phyloP scores from a whole-genome alignment of 2,113 vertebrate genomes.

The Gorsachius goisagi region DNA sequence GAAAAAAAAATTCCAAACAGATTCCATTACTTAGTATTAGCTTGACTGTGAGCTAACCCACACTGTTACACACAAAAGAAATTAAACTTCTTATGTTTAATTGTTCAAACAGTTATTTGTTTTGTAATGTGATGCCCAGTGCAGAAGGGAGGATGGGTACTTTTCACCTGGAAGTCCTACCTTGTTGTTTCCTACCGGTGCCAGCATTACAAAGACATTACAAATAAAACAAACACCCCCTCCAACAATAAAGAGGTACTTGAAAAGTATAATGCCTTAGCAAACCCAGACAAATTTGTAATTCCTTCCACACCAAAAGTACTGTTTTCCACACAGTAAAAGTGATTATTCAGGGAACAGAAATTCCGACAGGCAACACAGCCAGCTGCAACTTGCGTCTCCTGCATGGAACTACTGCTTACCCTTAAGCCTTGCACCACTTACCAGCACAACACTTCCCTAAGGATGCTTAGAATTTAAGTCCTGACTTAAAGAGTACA shows the following conservation, averaged over 20 bases:
- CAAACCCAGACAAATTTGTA: background rate
- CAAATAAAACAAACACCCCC: background rate
- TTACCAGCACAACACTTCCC: background rate
- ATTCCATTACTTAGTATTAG: background rate
- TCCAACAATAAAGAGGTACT: background rate
- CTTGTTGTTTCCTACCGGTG: background rate
- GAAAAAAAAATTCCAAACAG: background rate
- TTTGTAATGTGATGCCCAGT: background rate
- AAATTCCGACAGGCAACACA: background rate
- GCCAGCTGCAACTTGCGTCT: background rate
- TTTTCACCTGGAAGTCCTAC: background rate
- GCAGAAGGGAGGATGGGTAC: rapidly evolving
- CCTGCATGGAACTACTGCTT: background rate
- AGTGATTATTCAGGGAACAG: background rate
- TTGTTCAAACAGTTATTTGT: background rate
- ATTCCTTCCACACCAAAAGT: rapidly evolving
- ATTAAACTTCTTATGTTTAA: background rate
- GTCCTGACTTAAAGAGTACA: background rate
- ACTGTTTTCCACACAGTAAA: background rate
- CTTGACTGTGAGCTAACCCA: background rate
- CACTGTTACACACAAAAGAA: background rate
- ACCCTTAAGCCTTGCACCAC: background rate
- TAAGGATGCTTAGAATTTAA: background rate
- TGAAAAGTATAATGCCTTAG: background rate
- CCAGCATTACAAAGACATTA: background rate